phyloP scores from a whole-genome alignment of 2,797 vertebrate genomes.

The Catharus ustulatus region DNA sequence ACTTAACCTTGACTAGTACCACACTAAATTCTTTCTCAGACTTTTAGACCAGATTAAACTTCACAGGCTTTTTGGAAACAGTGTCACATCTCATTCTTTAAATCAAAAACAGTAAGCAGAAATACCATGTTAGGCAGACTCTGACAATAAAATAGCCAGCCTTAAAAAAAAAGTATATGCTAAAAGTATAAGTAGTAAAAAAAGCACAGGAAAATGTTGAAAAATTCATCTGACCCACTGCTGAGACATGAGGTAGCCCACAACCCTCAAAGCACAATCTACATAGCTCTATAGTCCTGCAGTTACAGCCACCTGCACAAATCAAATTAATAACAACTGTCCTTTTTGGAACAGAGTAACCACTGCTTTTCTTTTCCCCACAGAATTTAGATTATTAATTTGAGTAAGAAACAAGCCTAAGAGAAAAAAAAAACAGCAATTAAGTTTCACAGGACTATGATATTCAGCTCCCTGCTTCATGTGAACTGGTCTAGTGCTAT shows the following conservation, averaged over 20 bases:
- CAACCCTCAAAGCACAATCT: neutral
- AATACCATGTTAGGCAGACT: neutral
- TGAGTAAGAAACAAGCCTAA: conserved; percentile 12
- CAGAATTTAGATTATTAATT: neutral
- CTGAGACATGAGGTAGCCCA: neutral
- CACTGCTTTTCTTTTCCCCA: neutral
- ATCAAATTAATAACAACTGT: neutral
- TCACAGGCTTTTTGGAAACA: neutral
- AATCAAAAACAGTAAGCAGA: neutral
- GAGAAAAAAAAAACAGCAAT: conserved; percentile 18
- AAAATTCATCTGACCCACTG: neutral
- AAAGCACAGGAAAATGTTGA: neutral
- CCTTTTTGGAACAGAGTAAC: neutral
- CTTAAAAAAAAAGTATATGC: neutral
- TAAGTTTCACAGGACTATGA: neutral
- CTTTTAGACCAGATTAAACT: neutral
- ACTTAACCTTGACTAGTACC: neutral
- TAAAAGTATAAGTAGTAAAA: neutral
- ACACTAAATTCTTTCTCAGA: neutral
- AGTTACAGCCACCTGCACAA: neutral
- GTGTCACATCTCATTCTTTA: neutral
- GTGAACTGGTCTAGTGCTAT: neutral
- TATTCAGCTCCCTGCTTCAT: conserved; percentile 6
- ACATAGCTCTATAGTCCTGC: neutral
- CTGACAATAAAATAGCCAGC: neutral